A percentile compares a stretch with the other conserved stretches of the same genome.
These are phyloP conservation scores for Scalopus aquaticus DNA, from an alignment of 2,113 vertebrate genomes.

Conservation along the genomic window DNA sequence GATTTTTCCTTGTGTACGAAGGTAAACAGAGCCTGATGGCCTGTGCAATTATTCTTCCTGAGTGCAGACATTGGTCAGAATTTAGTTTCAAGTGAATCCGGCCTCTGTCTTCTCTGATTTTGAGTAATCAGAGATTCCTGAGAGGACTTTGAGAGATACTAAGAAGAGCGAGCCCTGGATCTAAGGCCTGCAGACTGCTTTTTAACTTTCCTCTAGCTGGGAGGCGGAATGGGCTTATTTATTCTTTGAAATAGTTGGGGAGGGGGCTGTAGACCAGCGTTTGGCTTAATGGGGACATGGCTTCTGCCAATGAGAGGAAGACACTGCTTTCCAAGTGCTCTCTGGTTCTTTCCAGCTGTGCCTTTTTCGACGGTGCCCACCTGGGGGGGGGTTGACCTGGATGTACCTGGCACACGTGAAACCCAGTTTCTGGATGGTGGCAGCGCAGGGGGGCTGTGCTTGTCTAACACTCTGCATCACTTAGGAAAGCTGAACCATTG, in stretches of 20 bases:
- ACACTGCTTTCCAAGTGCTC: background rate
- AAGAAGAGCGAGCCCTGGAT: background rate
- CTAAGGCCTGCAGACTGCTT: background rate
- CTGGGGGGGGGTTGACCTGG: background rate
- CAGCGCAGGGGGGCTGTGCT: too few relatives aligned
- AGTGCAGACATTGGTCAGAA: background rate
- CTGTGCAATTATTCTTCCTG: constrained; percentile 54
- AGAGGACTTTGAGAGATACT: background rate
- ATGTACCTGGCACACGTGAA: background rate
- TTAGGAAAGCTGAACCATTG: background rate
- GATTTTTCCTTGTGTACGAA: constrained; percentile 49
- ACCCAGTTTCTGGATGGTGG: background rate
- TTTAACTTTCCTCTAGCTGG: background rate
- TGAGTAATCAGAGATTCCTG: constrained; percentile 29
- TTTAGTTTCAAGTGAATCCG: constrained; percentile 43
- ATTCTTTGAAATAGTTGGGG: background rate
- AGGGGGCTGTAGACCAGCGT: background rate
- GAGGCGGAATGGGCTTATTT: background rate
- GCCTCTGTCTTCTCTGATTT: constrained; percentile 44
- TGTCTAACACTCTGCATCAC: background rate
- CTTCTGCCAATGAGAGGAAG: background rate
- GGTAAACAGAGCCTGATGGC: constrained; percentile 57
- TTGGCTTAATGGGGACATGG: background rate
- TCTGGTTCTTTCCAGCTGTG: background rate
- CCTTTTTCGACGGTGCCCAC: background rate